Percentiles rank a stretch among this genome's conserved stretches.
Evolutionary conservation across 2,888 invertebrate genomes (phyloP).

Genomic region (Chelonus formosanus): DNA sequence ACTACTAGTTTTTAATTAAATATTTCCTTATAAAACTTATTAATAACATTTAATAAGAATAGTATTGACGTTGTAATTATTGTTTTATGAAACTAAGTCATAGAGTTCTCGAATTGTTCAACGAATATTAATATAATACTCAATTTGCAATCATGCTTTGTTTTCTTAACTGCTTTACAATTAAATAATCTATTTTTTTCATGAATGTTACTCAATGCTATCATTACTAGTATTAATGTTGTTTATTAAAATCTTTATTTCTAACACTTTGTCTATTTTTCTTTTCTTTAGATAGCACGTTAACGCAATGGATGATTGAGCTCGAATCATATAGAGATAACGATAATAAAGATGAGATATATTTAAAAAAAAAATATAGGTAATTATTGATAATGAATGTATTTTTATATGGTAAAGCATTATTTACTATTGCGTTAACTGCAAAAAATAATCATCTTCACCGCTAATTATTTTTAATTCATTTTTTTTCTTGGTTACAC

Average conservation of each 20-base stretch:
- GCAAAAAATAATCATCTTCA: slow-evolving; percentile 25
- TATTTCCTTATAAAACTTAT: no score
- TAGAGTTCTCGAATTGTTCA: no score
- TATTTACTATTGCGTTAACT: slow-evolving; percentile 36
- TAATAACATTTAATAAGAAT: no score
- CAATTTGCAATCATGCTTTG: no score
- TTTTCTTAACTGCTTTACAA: no score
- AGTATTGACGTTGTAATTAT: no score
- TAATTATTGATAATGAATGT: slow-evolving; percentile 14
- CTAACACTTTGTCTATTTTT: background rate
- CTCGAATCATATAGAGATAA: slow-evolving; percentile 18
- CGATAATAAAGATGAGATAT: slow-evolving; percentile 1
- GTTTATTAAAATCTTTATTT: background rate
- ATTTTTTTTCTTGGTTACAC: slow-evolving; percentile 49
- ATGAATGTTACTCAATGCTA: background rate
- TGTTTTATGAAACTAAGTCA: no score
- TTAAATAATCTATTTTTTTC: no score
- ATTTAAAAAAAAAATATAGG: slow-evolving; percentile 11
- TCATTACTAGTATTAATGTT: background rate
- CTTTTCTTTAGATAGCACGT: slow-evolving; percentile 26
- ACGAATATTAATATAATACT: no score
- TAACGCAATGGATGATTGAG: slow-evolving; percentile 32
- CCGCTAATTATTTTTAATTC: slow-evolving; percentile 36
- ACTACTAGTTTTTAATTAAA: no score
- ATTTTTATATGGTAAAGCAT: slow-evolving; percentile 4